Base-by-base conservation (phyloP, 2,797 vertebrate species). In the Labeo calbasu region DNA sequence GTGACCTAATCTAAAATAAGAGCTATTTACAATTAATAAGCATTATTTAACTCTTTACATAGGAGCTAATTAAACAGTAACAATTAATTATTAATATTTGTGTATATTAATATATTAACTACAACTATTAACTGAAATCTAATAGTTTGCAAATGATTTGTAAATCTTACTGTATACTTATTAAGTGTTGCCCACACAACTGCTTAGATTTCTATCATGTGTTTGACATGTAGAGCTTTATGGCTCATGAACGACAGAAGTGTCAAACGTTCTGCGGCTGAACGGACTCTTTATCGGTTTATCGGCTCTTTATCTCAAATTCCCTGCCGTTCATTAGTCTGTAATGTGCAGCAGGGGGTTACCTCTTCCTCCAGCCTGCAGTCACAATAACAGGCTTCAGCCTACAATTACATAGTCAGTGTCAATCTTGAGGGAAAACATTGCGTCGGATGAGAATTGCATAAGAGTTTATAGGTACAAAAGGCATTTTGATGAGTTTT, bases 331-430 rank as follows among this genome's bases (percentile, higher is more conserved):
- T 76, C 81, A 83, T 77, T 83, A n/a, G 81, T 65, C 59, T 76
- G 13, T 28, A 55, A 51, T 55, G 15, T 68, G 72, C 4, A 0
- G n/a, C 19, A 7, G 81, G 61, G 59, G 61, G 61, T 83, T 46
- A 19, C 3, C 46, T 28, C 43, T 32, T 53, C 11, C 61, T 76
- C 43, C 3, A 19, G 32, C 23, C 48, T 77, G 59, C 80, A n/a
- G 63, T 61, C 55, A 71, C 53, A 78, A 50, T 77, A 19, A 53
- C 57, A 77, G 46, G 57, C 10, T 63, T 75, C 13, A 51, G 17
- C 78, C n/a, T 66, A 63, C 59, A 81, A 55, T 73, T 71, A 1
- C 10, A 57, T 36, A 75, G 86, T 84, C 83, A 83, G 43, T 76
- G 77, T 76, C 61, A 75, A 43, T 68, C 61, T 59, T 71, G 28